Evolutionary conservation across 2,797 vertebrate genomes (phyloP).

Genomic region (Clarias laeviceps): DNA sequence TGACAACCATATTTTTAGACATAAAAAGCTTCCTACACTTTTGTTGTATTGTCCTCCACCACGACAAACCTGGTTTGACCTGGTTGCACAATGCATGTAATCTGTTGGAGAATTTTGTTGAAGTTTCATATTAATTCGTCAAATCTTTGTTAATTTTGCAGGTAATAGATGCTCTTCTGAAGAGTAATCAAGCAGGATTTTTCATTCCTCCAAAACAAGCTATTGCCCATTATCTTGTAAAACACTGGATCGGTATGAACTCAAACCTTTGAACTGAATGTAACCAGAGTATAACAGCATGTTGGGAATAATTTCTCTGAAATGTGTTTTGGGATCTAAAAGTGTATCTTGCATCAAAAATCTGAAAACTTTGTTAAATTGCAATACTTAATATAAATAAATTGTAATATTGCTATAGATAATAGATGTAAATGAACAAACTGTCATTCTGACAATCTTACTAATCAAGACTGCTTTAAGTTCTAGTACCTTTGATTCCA

Average conservation of each 20-base stretch:
- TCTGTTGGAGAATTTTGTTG: neutral
- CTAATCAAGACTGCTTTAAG: neutral
- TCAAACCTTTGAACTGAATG: slow-evolving; percentile 73
- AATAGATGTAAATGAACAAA: neutral
- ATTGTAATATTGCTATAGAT: neutral
- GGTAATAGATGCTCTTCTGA: slow-evolving; percentile 81
- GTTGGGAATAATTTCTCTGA: neutral
- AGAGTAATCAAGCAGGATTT: slow-evolving; percentile 72
- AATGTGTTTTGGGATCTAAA: neutral
- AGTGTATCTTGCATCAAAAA: neutral
- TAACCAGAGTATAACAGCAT: neutral
- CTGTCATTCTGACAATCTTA: neutral
- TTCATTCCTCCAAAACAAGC: slow-evolving; percentile 81
- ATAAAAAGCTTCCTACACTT: neutral
- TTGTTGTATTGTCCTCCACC: neutral
- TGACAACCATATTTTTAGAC: neutral
- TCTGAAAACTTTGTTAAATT: neutral
- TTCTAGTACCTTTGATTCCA: neutral
- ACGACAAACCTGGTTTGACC: neutral
- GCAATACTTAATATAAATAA: neutral
- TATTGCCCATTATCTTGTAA: slow-evolving; percentile 89
- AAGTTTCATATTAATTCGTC: neutral
- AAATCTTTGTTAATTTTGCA: slow-evolving; percentile 59
- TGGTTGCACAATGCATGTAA: neutral
- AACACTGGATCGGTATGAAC: slow-evolving; percentile 86